Percentiles rank a stretch among this genome's conserved stretches.
Conservation (phyloP, 2,888 invertebrate genomes). For the Pemphredon lugubris region DNA sequence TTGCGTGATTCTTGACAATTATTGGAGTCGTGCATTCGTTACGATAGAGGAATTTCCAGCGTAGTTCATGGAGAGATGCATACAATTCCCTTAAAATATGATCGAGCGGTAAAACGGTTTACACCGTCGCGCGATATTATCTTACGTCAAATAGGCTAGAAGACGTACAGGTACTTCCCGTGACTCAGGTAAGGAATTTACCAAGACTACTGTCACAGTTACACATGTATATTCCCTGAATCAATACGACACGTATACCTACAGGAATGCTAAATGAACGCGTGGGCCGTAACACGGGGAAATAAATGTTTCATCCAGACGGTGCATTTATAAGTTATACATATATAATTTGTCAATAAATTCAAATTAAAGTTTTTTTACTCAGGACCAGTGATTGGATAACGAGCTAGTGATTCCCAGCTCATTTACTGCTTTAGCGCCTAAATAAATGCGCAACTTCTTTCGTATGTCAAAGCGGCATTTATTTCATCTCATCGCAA, state of each 20-base stretch:
- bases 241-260: constrained; percentile 71
- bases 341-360: too few relatives aligned
- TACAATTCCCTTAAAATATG: constrained; percentile 30
- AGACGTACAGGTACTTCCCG: constrained; percentile 67
- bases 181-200: constrained; percentile 74
- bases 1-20: too few relatives aligned
- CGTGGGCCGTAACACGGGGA: constrained; percentile 40
- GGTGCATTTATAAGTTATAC: too few relatives aligned
- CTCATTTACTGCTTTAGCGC: too few relatives aligned
- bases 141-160: constrained; percentile 50
- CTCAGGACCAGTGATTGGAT: too few relatives aligned
- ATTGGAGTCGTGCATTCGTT: too few relatives aligned
- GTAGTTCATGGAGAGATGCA: constrained; percentile 24
- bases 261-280: constrained; percentile 66
- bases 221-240: constrained; percentile 56
- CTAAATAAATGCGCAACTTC: too few relatives aligned
- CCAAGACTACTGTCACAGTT: constrained; percentile 56
- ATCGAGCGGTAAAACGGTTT: constrained; percentile 39
- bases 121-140: constrained; percentile 52
- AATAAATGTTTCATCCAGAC: constrained; percentile 53
- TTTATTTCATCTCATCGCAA: too few relatives aligned
- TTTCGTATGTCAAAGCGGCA: too few relatives aligned
- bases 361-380: too few relatives aligned
- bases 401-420: too few relatives aligned
- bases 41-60: too few relatives aligned